Conservation (phyloP, 2,888 invertebrate species). For the Heliconius sara region DNA sequence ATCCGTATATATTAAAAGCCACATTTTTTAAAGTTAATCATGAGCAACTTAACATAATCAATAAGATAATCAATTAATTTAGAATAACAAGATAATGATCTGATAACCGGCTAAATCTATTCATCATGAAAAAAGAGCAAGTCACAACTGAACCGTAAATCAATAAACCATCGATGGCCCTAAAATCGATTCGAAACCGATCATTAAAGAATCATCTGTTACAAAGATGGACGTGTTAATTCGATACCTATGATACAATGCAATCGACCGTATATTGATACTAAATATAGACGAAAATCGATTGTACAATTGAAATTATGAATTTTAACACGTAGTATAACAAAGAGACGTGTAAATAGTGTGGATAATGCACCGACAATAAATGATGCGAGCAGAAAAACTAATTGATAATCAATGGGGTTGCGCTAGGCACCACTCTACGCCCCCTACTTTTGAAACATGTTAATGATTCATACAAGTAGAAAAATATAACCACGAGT, state of each 20-base stretch:
- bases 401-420: conserved; percentile 83
- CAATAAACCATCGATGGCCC: conserved; percentile 77
- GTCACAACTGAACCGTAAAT: conserved; percentile 77
- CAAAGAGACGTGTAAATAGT: conserved; percentile 79
- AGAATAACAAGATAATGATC: conserved; percentile 65
- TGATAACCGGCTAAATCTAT: conserved; percentile 51
- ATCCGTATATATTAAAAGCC: neutral
- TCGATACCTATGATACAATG: conserved; percentile 53
- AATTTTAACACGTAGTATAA: conserved; percentile 71
- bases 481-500: conserved; percentile 64
- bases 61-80: conserved; percentile 41
- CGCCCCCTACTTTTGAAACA: conserved; percentile 67
- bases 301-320: conserved; percentile 48
- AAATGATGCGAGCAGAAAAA: conserved; percentile 77
- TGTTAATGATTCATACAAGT: conserved; percentile 76
- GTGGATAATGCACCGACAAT: conserved; percentile 78
- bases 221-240: conserved; percentile 80
- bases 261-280: conserved; percentile 53
- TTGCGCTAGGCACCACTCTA: conserved; percentile 61
- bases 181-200: conserved; percentile 76
- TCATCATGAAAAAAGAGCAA: conserved; percentile 66
- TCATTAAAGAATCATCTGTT: conserved; percentile 81
- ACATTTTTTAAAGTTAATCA: neutral
- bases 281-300: conserved; percentile 55
- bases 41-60: neutral